Base-by-base conservation (phyloP, 2,888 invertebrate species). In the Xestia rhomboidea region DNA sequence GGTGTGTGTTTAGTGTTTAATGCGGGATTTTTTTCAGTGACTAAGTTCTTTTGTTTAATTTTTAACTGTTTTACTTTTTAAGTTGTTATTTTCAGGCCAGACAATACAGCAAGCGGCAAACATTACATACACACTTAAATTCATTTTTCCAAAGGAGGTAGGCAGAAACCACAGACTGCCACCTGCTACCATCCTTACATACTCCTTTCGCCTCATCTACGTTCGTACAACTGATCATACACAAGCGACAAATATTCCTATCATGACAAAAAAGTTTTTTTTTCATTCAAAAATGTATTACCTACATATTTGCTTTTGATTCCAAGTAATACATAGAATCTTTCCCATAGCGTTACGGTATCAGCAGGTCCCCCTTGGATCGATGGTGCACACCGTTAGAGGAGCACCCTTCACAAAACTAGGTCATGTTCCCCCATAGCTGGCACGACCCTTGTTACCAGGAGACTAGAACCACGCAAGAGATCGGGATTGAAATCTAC, bases 381-480 rank as follows among this genome's bases (percentile, higher is more conserved):
- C 96, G 96, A 95, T 96, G 95, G 93, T 92, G 92, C 89, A 91
- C 90, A 87, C 90, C 91, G 91, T 85, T 91, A 89, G 89, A 90
- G 91, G 88, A 93, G 92, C 91, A 91, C 94, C 95, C 93, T 94
- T 84, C 89, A 86, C 87, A 90, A 94, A 96, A 96, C 91, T 96
- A 93, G 96, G 96, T 96, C 96, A 96, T 90, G 91, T 90, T 92
- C 92, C 95, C 95, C 95, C 93, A 89, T 89, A 76, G 86, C 87
- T 68, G 88, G 91, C 91, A 90, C 2, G 57, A 57, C 94, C 94
- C 94, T 92, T 90, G 92, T 84, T 93, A 93, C 95, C 91, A 94
- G 93, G 94, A 90, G 83, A 89, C 88, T 88, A 93, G 88, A 44
- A 63, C 68, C 71, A 54, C 72, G 71, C 63, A 88, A 82, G 82